phyloP scores from a whole-genome alignment of 2,113 vertebrate species.

The Podilymbus podiceps region DNA sequence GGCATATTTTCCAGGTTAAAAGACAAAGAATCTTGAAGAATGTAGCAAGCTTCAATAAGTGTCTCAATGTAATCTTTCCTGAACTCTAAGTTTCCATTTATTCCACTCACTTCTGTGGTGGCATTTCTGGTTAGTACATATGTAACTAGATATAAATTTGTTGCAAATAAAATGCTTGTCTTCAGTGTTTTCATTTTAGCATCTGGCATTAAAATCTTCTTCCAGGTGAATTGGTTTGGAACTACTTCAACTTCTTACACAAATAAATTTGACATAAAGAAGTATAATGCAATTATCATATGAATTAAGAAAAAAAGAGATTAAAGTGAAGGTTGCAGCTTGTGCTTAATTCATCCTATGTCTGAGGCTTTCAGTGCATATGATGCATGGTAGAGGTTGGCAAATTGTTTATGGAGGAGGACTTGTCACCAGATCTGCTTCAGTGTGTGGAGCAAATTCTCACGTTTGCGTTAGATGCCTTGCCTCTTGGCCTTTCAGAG shows the following conservation, averaged over 20 bases:
- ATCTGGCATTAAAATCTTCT: not conserved
- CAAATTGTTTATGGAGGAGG: not conserved
- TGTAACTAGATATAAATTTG: not conserved
- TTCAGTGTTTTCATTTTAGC: not conserved
- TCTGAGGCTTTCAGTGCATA: not conserved
- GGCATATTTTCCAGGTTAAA: conserved; percentile 8
- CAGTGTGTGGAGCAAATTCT: not conserved
- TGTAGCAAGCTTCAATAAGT: not conserved
- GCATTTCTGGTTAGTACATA: not conserved
- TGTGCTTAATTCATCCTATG: not conserved
- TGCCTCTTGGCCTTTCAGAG: not conserved
- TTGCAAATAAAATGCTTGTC: not conserved
- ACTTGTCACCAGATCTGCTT: not conserved
- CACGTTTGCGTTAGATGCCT: not conserved
- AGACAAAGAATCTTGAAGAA: not conserved
- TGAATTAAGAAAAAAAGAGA: not conserved
- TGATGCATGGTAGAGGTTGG: not conserved
- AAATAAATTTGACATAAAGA: not conserved
- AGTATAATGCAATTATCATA: not conserved
- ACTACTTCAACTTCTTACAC: not conserved
- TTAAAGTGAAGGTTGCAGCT: not conserved
- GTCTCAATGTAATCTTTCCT: conserved; percentile 5
- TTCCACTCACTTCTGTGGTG: not conserved
- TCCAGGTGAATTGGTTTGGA: not conserved
- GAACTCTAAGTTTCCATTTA: not conserved